These are phyloP conservation scores for Rhinella marina DNA, from an alignment of 2,797 vertebrate species.

Conservation along the genomic window DNA sequence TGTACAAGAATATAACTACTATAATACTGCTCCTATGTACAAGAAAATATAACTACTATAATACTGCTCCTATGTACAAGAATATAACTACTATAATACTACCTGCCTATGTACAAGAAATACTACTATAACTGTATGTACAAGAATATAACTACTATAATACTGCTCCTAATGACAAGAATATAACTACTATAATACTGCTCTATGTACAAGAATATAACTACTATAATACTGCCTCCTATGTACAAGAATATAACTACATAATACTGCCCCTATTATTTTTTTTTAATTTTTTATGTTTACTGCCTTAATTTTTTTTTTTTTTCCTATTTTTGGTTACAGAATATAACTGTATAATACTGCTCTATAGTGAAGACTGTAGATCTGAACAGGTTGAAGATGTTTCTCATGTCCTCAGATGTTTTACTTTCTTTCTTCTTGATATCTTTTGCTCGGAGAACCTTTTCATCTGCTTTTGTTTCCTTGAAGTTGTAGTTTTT, in stretches of 20 bases:
- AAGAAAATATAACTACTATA: background rate
- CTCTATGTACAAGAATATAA: no score
- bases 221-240: background rate
- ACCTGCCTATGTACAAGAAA: background rate
- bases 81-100: background rate
- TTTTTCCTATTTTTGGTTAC: no score
- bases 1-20: constrained; percentile 7
- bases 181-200: no score
- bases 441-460: background rate
- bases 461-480: background rate
- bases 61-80: background rate
- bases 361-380: background rate
- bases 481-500: background rate
- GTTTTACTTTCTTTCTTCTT: background rate
- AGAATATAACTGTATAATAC: background rate
- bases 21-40: background rate
- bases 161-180: no score
- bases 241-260: constrained; percentile 4
- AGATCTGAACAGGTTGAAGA: background rate
- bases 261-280: background rate
- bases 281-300: no score
- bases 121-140: no score
- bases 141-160: constrained; percentile 1
- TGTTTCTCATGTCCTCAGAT: background rate
- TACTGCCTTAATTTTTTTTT: no score